Conservation (phyloP, 2,113 vertebrate species). For the Calidris pugnax region DNA sequence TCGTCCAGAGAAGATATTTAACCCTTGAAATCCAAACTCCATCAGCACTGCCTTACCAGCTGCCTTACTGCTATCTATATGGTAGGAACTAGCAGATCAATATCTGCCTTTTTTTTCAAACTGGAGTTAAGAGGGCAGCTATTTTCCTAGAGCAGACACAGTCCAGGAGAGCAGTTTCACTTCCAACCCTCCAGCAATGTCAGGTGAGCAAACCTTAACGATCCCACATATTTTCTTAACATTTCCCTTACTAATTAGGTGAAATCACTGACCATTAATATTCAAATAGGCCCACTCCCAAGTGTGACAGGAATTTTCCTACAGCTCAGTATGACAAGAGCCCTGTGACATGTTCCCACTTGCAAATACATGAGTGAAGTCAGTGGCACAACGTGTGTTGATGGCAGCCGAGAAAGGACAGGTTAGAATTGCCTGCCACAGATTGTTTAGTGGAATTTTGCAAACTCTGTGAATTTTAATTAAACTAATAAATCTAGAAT, state of each 20-base stretch:
- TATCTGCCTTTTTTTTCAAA: neutral
- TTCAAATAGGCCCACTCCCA: neutral
- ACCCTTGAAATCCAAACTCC: neutral
- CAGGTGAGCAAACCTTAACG: neutral
- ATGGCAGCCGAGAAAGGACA: neutral
- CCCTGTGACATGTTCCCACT: neutral
- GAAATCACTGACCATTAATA: neutral
- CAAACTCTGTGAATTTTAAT: neutral
- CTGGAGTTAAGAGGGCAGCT: neutral
- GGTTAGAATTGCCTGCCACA: neutral
- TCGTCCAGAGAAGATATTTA: neutral
- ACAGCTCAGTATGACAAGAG: neutral
- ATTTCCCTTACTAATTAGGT: neutral
- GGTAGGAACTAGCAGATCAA: neutral
- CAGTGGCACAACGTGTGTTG: rapidly evolving
- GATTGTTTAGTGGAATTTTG: neutral
- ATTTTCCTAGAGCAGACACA: neutral
- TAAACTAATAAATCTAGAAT: neutral
- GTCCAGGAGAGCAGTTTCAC: neutral
- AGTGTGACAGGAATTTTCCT: constrained; percentile 2
- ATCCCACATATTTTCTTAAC: neutral
- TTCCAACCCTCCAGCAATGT: neutral
- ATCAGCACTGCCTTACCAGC: neutral
- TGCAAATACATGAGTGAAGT: neutral
- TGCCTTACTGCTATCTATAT: neutral